Evolutionary conservation across 2,888 invertebrate genomes (phyloP).

Genomic region (Cetonia aurata): DNA sequence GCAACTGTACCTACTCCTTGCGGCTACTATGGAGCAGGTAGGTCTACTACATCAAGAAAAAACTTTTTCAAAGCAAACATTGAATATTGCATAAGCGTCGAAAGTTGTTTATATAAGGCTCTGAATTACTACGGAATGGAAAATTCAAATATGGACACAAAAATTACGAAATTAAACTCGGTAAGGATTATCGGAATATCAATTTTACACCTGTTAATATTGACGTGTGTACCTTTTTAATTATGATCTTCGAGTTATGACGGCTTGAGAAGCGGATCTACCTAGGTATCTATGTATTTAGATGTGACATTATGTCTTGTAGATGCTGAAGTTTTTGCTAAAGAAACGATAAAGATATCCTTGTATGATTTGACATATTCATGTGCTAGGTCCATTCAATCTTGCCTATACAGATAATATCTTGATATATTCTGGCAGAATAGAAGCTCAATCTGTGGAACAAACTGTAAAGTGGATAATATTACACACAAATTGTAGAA

Average conservation of each 20-base stretch:
- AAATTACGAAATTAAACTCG: slow-evolving; percentile 26
- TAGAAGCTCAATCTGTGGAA: too few relatives aligned
- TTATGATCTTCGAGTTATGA: neutral
- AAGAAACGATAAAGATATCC: too few relatives aligned
- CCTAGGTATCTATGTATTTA: neutral
- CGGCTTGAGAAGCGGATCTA: neutral
- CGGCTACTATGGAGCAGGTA: too few relatives aligned
- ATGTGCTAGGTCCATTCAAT: too few relatives aligned
- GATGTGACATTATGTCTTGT: too few relatives aligned
- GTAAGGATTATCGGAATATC: slow-evolving; percentile 6
- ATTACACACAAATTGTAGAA: too few relatives aligned
- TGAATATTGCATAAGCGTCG: slow-evolving; percentile 16
- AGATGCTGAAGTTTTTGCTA: too few relatives aligned
- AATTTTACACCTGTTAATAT: slow-evolving; percentile 29
- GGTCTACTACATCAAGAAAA: neutral
- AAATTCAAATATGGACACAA: slow-evolving; percentile 27
- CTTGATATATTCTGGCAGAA: too few relatives aligned
- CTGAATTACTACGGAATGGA: slow-evolving; percentile 15
- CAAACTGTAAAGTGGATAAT: too few relatives aligned
- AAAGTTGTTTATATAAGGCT: slow-evolving; percentile 31
- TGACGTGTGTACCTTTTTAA: slow-evolving; percentile 23
- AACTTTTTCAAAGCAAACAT: slow-evolving; percentile 9
- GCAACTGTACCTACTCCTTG: too few relatives aligned
- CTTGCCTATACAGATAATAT: too few relatives aligned
- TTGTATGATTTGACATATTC: too few relatives aligned